Conservation (phyloP, 2,888 invertebrate genomes). For the Nowickia ferox region DNA sequence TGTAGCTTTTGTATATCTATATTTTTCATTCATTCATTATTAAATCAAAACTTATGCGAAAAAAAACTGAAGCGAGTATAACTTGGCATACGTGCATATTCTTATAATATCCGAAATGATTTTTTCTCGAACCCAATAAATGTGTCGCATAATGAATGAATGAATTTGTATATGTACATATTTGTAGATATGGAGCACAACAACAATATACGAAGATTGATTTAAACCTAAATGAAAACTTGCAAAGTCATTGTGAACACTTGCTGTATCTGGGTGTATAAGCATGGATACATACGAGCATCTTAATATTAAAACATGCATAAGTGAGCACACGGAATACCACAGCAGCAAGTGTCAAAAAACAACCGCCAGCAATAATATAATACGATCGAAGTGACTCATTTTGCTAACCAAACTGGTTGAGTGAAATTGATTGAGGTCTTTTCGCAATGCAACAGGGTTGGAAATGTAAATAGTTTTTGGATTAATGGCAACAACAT, state of each 20-base stretch:
- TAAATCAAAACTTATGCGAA: too few species aligned
- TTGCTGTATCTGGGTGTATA: neutral
- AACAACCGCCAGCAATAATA: slow-evolving; percentile 17
- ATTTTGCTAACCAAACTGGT: slow-evolving; percentile 2
- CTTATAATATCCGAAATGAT: neutral
- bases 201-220: neutral
- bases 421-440: neutral
- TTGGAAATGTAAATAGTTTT: too few species aligned
- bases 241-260: slow-evolving; percentile 48
- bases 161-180: slow-evolving; percentile 21
- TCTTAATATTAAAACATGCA: neutral
- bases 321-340: slow-evolving; percentile 13
- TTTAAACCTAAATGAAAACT: slow-evolving; percentile 36
- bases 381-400: slow-evolving; percentile 32
- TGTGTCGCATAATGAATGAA: slow-evolving; percentile 25
- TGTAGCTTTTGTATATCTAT: too few species aligned
- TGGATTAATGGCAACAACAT: too few species aligned
- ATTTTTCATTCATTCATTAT: too few species aligned
- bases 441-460: neutral
- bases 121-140: slow-evolving; percentile 14
- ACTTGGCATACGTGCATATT: neutral
- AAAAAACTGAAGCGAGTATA: too few species aligned
- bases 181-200: slow-evolving; percentile 17
- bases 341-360: slow-evolving; percentile 40
- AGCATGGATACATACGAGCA: neutral